Evolutionary conservation across 2,113 vertebrate genomes (phyloP), one percentile per base, ranked within the genome.

Genomic region (Platichthys stellatus): DNA sequence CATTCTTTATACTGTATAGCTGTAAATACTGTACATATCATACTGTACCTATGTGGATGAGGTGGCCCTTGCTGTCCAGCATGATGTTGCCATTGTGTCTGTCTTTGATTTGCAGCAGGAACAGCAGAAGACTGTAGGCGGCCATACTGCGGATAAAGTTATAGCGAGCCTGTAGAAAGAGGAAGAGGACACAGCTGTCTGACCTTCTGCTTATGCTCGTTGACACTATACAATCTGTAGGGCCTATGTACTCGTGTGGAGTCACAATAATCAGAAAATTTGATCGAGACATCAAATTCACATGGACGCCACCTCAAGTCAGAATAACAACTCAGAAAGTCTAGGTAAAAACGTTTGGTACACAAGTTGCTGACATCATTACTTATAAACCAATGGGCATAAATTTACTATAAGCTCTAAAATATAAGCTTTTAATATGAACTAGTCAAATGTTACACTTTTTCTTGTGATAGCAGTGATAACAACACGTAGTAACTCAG

Each of bases 121-220:
- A 99, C 28, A 99, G 93, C 63, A 99, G 95, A 7, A 99, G 96
- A 80, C 98, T 99, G 82, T 99, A 99, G 4, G 98, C 96, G 0
- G 98, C 98, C 98, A 99, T 99, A 73, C 98, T 99, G 80, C 98
- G 96, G 90, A 99, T 99, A 86, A 99, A 99, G 93, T 99, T 99
- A 84, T 99, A 99, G 21, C 98, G 96, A 8, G 98, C 98, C 98
- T 99, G 93, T 1, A 11, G 57, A 45, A 21, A 31, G 13, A 12
- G 54, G 3, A 23, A 62, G 31, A 31, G 31, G 31, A 31, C 31
- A 31, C 31, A 31, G 35, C 4, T 20, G 24, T n/a, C 12, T 49
- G 20, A 57, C 20, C 20, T 63, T 14, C 8, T 24, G 59, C 58
- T n/a, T 1, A 17, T 63, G 17, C 18, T 31, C 4, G 45, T 47